Conservation (phyloP, 2,113 vertebrate genomes). For the Morone chrysops region DNA sequence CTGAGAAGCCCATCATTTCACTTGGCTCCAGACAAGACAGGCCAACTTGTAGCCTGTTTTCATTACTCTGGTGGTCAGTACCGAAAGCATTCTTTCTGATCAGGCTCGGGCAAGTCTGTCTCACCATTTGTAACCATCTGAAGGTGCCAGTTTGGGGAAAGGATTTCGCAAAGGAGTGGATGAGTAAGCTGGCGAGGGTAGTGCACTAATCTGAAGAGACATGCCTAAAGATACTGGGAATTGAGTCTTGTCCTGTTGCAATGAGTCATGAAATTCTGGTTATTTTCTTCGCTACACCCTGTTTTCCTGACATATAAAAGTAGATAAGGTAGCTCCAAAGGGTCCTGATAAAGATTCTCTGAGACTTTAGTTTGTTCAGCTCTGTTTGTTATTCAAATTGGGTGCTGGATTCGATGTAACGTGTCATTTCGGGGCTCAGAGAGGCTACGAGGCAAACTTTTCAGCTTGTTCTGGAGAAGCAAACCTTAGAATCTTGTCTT, state of each 20-base stretch:
- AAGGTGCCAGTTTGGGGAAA: background rate
- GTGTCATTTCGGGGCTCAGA: background rate
- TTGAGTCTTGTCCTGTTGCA: conserved; percentile 12
- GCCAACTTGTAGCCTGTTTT: conserved; percentile 19
- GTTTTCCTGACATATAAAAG: background rate
- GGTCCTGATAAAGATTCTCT: background rate
- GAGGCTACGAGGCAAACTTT: background rate
- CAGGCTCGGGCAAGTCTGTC: conserved; percentile 30
- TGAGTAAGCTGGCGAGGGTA: conserved; percentile 43
- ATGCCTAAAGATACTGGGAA: conserved; percentile 33
- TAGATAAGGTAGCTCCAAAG: no score
- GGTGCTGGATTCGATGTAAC: background rate
- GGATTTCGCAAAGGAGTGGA: conserved; percentile 23
- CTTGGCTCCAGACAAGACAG: background rate
- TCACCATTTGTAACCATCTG: background rate
- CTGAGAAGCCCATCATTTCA: conserved; percentile 38
- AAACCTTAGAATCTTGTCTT: background rate
- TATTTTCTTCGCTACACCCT: conserved; percentile 48
- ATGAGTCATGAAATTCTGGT: conserved; percentile 53
- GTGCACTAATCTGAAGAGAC: conserved; percentile 11
- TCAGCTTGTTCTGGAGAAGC: background rate
- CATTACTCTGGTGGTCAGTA: conserved; percentile 9
- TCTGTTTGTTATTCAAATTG: background rate
- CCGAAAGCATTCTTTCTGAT: conserved; percentile 2
- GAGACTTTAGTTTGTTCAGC: background rate